Percentiles rank a stretch among this genome's conserved stretches.
Conservation (phyloP, 1,140 invertebrate species). For the Drosophila murphyi region DNA sequence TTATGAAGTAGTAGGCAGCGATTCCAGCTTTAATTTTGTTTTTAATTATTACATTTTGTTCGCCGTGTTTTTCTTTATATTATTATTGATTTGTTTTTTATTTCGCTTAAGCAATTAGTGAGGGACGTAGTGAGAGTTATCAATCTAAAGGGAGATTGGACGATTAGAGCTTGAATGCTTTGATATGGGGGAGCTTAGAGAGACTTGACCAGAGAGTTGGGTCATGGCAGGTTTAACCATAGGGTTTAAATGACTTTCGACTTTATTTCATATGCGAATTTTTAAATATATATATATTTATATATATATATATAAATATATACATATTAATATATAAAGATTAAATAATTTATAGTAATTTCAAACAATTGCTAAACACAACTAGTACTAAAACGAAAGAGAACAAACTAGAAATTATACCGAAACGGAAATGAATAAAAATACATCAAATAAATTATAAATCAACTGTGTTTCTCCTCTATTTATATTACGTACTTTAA, state of each 20-base stretch:
- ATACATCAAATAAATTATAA: conserved; percentile 77
- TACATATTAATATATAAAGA: conserved; percentile 64
- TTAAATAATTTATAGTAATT: conserved; percentile 83
- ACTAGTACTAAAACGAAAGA: conserved; percentile 79
- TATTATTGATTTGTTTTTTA: conserved; percentile 60
- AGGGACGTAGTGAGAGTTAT: conserved; percentile 21
- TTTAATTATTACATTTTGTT: conserved; percentile 69
- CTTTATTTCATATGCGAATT: conserved; percentile 80
- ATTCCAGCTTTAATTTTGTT: conserved; percentile 80
- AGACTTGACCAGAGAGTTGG: conserved; percentile 19
- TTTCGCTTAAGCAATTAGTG: conserved; percentile 60
- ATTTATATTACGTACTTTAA: neutral
- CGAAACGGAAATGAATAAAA: conserved; percentile 84
- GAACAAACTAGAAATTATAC: conserved; percentile 84
- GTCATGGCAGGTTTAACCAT: conserved; percentile 35
- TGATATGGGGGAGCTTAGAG: conserved; percentile 21
- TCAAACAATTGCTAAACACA: conserved; percentile 79
- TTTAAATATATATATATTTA: conserved; percentile 68
- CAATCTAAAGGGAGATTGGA: conserved; percentile 28
- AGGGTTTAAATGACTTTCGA: conserved; percentile 66
- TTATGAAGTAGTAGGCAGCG: conserved; percentile 66
- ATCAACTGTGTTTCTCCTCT: neutral
- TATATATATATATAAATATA: conserved; percentile 64
- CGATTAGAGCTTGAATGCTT: conserved; percentile 23
- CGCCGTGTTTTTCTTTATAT: conserved; percentile 47